Conservation (phyloP, 1,140 invertebrate genomes). For the Dinothrombium tinctorium region DNA sequence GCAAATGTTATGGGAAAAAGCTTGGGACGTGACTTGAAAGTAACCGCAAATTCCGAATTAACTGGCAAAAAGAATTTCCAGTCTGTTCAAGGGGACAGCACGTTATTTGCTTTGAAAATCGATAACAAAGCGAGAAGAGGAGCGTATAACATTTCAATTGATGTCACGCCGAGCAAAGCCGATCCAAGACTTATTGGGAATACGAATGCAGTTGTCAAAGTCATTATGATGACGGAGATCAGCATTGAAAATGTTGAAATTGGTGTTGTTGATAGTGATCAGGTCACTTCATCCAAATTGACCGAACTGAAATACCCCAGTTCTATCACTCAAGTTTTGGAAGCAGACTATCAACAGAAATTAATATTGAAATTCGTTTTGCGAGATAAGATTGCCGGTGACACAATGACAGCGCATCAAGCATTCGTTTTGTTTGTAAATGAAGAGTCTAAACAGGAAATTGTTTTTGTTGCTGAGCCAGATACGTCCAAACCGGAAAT, state of each 20-base stretch:
- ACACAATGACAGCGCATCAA: constrained; percentile 58
- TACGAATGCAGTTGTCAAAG: constrained; percentile 27
- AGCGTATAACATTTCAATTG: constrained; percentile 53
- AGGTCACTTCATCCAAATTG: not conserved
- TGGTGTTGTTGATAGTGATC: constrained; percentile 63
- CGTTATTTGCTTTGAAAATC: constrained; percentile 51
- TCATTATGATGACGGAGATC: constrained; percentile 26
- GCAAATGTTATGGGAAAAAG: constrained; percentile 60
- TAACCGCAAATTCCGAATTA: constrained; percentile 46
- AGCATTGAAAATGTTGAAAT: constrained; percentile 53
- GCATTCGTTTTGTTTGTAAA: constrained; percentile 59
- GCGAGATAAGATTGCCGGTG: constrained; percentile 39
- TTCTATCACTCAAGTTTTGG: constrained; percentile 31
- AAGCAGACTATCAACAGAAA: constrained; percentile 71
- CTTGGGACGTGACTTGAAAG: constrained; percentile 33
- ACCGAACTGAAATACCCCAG: constrained; percentile 40
- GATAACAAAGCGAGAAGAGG: constrained; percentile 47
- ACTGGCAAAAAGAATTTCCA: constrained; percentile 35
- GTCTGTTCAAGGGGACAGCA: constrained; percentile 29
- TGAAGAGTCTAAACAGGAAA: constrained; percentile 42
- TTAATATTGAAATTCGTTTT: constrained; percentile 55
- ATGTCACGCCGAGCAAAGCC: constrained; percentile 30
- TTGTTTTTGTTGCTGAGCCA: constrained; percentile 77
- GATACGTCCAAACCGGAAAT: constrained; percentile 36
- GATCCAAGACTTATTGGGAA: constrained; percentile 31